Evolutionary conservation across 2,113 vertebrate species (phyloP).

Genomic region (Cyprinus carpio): DNA sequence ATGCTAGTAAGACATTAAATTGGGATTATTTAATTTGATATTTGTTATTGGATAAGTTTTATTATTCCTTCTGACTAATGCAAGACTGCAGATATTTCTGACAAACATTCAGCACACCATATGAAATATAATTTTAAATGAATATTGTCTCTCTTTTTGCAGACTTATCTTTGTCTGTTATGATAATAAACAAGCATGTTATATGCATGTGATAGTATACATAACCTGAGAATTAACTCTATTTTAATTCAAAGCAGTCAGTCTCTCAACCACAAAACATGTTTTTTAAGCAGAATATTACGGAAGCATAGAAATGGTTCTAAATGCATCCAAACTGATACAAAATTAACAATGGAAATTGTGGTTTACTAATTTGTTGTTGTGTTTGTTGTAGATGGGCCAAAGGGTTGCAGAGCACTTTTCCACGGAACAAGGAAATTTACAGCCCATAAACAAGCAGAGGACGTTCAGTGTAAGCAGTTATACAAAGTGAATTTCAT

Average conservation of each 20-base stretch:
- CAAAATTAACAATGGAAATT: background rate
- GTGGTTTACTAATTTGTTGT: background rate
- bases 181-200: background rate
- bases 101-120: background rate
- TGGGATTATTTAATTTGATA: background rate
- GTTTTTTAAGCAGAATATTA: background rate
- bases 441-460: slow-evolving; percentile 43
- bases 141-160: background rate
- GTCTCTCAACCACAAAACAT: background rate
- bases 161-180: background rate
- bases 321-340: background rate
- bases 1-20: background rate
- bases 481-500: background rate
- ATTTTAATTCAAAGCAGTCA: background rate
- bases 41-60: background rate
- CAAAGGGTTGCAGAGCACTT: slow-evolving; percentile 12
- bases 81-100: background rate
- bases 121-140: background rate
- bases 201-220: background rate
- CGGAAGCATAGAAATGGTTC: background rate
- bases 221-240: background rate
- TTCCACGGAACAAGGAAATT: slow-evolving; percentile 37
- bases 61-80: background rate
- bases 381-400: slow-evolving; percentile 39
- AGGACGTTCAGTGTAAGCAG: slow-evolving; percentile 60